Evolutionary conservation across 2,797 vertebrate species (phyloP), one percentile per base, ranked within the genome.

Genomic region (Heliangelus exortis): DNA sequence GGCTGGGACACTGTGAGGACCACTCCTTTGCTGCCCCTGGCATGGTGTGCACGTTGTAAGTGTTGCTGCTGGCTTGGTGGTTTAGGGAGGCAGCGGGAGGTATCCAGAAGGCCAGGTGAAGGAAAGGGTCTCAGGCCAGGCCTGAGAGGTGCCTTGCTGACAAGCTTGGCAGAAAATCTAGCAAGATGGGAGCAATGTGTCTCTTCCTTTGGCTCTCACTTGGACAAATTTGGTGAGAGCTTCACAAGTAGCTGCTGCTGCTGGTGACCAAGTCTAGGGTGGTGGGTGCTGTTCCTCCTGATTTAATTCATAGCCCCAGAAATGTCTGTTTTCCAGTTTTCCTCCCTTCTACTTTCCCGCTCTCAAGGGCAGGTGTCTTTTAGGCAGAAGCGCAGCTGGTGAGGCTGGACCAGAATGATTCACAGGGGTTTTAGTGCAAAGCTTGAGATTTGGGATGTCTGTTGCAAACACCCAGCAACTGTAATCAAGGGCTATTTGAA

Each of bases 281-380:
- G 36, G 85, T 93, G 83, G 36, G 61, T 33, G 57, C 36, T 77
- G 17, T 83, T 89, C 67, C 48, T 93, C 31, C 63, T 57, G 58
- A 45, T 79, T 75, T 62, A 65, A 72, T 83, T 73, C 3, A 1
- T 63, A 71, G 71, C 29, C 26, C 13, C 39, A 84, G 55, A 79
- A 84, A 89, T 73, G 25, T 48, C 67, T 50, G 41, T 57, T 95
- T 95, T 92, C 78, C 82, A 91, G 57, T 63, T 92, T 91, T 87
- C 65, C 68, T 89, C 61, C 65, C 21, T 55, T 77, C 61, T 84
- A 21, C 90, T 72, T 23, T 41, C 41, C 29, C 57, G 5, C 73
- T 91, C 45, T 84, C 77, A 67, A 76, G 61, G 55, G 77, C 53
- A 50, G 61, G 8, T 5, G 14, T 54, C 81, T 89, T 92, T 92